These are phyloP conservation scores for Azorinus chamasolen DNA, from an alignment of 2,888 invertebrate species.

Conservation along the genomic window DNA sequence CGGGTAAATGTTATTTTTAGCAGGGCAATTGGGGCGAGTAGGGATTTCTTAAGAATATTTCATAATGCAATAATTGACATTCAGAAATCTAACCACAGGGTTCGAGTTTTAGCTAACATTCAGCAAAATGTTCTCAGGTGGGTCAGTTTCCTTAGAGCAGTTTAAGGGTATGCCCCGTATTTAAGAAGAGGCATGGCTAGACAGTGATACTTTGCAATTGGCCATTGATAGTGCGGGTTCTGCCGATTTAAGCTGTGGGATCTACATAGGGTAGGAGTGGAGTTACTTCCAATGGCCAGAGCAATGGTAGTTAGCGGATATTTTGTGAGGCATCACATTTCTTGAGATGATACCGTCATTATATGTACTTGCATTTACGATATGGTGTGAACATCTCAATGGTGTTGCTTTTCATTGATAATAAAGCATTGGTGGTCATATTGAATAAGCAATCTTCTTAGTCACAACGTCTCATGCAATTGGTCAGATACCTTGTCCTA, in stretches of 20 bases:
- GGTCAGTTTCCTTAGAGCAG: conserved; percentile 16
- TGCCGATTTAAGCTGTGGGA: not conserved
- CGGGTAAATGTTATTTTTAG: conserved; percentile 30
- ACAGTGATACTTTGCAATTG: not conserved
- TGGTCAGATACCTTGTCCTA: not conserved
- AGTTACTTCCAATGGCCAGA: not conserved
- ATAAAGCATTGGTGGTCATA: not conserved
- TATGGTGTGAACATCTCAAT: not conserved
- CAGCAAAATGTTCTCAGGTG: conserved; percentile 24
- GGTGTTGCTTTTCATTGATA: not conserved
- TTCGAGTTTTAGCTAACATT: conserved; percentile 12
- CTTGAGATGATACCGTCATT: conserved; percentile 5
- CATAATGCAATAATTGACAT: conserved; percentile 21
- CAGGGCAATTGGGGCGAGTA: conserved; percentile 22
- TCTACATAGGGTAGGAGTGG: not conserved
- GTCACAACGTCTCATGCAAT: not conserved
- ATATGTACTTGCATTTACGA: conserved; percentile 2
- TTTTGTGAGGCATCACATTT: not conserved
- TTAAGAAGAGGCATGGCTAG: not conserved
- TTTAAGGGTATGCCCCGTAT: not conserved
- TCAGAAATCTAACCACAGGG: conserved; percentile 15
- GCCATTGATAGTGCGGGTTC: not conserved
- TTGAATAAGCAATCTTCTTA: conserved; percentile 3
- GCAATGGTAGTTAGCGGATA: no score
- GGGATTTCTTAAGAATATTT: conserved; percentile 30